A percentile compares a stretch with the other conserved stretches of the same genome.
Conservation (phyloP, 2,888 invertebrate species). For the Seira musarum region DNA sequence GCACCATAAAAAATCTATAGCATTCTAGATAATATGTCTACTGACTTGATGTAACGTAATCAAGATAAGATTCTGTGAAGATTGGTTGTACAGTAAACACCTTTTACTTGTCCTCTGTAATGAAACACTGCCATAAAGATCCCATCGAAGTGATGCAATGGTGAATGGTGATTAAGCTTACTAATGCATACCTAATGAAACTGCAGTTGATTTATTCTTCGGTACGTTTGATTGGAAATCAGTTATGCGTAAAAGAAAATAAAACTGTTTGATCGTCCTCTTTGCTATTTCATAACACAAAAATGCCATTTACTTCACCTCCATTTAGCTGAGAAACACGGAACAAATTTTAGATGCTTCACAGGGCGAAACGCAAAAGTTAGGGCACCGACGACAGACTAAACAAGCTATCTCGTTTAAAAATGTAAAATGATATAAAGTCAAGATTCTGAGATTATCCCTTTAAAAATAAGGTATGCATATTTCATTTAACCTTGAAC, state of each 20-base stretch:
- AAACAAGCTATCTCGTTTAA: background rate
- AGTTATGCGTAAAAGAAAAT: slow-evolving; percentile 41
- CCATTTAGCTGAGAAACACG: background rate
- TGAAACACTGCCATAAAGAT: slow-evolving; percentile 16
- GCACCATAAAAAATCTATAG: slow-evolving; percentile 47
- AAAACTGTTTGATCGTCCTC: background rate
- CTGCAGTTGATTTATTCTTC: slow-evolving; percentile 17
- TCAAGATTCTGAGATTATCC: no score
- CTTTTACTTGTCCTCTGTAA: slow-evolving; percentile 18
- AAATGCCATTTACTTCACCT: background rate
- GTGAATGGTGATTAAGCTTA: background rate
- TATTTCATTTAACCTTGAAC: no score
- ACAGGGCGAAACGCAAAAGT: background rate
- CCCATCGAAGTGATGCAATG: slow-evolving; percentile 9
- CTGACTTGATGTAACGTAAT: no score
- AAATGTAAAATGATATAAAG: slow-evolving; percentile 22
- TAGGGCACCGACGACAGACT: background rate
- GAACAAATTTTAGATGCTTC: background rate
- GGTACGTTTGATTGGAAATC: slow-evolving; percentile 34
- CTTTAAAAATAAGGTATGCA: no score
- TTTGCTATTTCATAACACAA: background rate
- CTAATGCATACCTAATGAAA: slow-evolving; percentile 4
- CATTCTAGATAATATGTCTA: no score
- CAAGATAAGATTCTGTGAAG: no score
- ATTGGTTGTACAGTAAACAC: no score